A percentile compares a stretch with the other conserved stretches of the same genome.
phyloP scores from a whole-genome alignment of 2,113 vertebrate species.

The Urocynchramus pylzowi region DNA sequence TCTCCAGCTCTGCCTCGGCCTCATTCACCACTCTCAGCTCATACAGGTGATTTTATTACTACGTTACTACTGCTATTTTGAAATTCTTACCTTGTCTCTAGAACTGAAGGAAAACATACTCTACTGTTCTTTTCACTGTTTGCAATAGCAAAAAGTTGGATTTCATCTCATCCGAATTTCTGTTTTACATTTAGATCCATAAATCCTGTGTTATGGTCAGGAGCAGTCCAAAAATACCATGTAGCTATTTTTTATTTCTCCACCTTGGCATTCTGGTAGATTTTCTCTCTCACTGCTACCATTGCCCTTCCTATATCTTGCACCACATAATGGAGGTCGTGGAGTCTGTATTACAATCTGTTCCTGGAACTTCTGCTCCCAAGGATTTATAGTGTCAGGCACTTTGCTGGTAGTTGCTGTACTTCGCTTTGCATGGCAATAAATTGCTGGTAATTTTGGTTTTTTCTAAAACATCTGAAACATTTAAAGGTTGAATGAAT shows the following conservation, averaged over 20 bases:
- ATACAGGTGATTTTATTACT: conserved; percentile 79
- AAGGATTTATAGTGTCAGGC: background rate
- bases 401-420: background rate
- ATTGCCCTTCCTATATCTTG: background rate
- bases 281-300: background rate
- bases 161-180: background rate
- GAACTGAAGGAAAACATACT: background rate
- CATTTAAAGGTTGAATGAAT: background rate
- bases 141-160: background rate
- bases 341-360: background rate
- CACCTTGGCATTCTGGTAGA: background rate
- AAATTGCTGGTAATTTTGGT: background rate
- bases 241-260: background rate
- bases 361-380: background rate
- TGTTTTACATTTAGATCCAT: background rate
- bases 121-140: background rate
- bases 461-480: background rate
- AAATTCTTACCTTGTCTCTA: background rate
- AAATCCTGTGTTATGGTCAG: background rate
- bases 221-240: background rate
- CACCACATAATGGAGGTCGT: background rate
- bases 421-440: background rate
- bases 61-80: background rate
- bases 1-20: conserved; percentile 88
- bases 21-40: conserved; percentile 92